Base-by-base conservation (phyloP, 2,888 invertebrate species). In the Lycaena phlaeas region DNA sequence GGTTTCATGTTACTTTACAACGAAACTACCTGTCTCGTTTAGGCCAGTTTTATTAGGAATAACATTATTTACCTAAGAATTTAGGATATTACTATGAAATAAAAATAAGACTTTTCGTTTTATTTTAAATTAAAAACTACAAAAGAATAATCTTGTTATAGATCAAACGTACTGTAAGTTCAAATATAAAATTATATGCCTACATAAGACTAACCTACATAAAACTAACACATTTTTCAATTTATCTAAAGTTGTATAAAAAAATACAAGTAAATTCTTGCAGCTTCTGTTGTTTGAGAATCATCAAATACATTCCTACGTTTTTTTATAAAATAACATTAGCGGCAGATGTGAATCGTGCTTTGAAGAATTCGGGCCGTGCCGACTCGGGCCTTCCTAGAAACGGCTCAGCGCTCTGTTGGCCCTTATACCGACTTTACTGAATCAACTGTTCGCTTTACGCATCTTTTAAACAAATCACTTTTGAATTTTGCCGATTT, bases 281-380 rank as follows among this genome's bases (percentile, higher is more conserved):
- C n/a, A 15, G 17, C 30, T 10, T 40, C 49, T 49, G 48, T 48
- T 45, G 44, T 44, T 45, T 38, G 40, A 46, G 48, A 40, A 42
- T 49, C 47, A 48, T 50, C 49, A 47, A 43, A 44, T 37, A 42
- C 38, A 49, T 52, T 50, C 50, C 42, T 7, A 42, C 49, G 50
- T 43, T 51, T 52, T 54, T 50, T 48, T 43, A 41, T 48, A 53
- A 53, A 54, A 51, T 52, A 51, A 56, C 68, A 65, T 69, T 64
- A 72, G 64, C 64, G 68, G 76, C 81, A 81, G 79, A 79, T 81
- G 79, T 72, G 62, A 64, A 59, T 55, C 51, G 59, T 67, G 65
- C 59, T 63, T 64, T 65, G 51, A 52, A 52, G 56, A 46, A 53
- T 56, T 57, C 65, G 64, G 63, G 59, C 64, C 70, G 64, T 64